Evolutionary conservation across 2,113 vertebrate genomes (phyloP).

Genomic region (Malaclemys terrapin): DNA sequence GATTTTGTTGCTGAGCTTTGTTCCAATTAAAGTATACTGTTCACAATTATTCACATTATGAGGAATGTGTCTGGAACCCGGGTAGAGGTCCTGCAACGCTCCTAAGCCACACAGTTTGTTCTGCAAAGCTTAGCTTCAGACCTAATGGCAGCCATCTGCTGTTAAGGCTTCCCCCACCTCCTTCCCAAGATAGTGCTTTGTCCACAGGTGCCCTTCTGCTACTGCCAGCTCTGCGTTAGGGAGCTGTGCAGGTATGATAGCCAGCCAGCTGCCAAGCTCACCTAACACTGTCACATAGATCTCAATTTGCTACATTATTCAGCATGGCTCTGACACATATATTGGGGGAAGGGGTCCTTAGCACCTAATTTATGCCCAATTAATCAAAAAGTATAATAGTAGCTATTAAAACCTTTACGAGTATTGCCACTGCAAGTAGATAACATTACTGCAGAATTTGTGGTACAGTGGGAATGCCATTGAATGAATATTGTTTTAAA

Average conservation of each 20-base stretch:
- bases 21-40: not conserved
- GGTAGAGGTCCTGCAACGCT: rapidly evolving
- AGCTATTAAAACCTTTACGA: not conserved
- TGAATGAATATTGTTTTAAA: not conserved
- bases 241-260: not conserved
- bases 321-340: not conserved
- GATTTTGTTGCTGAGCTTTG: not conserved
- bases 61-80: not conserved
- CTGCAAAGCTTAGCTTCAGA: not conserved
- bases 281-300: not conserved
- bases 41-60: not conserved
- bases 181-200: not conserved
- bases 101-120: not conserved
- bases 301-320: not conserved
- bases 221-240: not conserved
- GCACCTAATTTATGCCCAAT: not conserved
- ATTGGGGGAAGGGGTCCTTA: not conserved
- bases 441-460: not conserved
- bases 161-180: not conserved
- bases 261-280: not conserved
- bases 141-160: not conserved
- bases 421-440: not conserved
- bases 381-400: not conserved
- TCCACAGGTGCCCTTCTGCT: not conserved
- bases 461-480: not conserved